Conservation (phyloP, 2,797 vertebrate species). For the Orientallactaga sibirica region DNA sequence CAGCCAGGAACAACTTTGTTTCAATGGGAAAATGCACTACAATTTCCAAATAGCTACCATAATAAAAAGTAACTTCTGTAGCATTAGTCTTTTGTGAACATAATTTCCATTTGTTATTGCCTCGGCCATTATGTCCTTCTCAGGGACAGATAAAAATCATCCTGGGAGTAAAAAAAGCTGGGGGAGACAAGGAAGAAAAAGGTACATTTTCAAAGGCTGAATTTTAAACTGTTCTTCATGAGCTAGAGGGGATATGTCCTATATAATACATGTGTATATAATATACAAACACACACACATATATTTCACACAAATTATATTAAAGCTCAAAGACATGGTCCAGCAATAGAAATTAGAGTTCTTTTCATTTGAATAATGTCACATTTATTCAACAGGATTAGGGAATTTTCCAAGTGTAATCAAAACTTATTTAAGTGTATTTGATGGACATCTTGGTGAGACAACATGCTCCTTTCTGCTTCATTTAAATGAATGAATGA, state of each 20-base stretch:
- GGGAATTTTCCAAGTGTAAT: conserved; percentile 50
- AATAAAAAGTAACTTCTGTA: conserved; percentile 62
- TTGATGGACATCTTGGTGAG: conserved; percentile 47
- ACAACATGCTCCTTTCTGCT: not conserved
- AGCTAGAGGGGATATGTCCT: not conserved
- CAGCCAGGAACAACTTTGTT: conserved; percentile 61
- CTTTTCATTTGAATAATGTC: conserved; percentile 41
- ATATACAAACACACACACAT: not conserved
- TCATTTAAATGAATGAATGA: not conserved
- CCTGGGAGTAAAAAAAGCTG: not conserved
- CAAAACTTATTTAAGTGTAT: conserved; percentile 23
- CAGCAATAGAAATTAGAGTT: conserved; percentile 33
- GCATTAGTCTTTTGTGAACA: conserved; percentile 46
- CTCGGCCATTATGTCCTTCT: conserved; percentile 14
- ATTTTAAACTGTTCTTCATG: conserved; percentile 62
- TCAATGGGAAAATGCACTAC: conserved; percentile 66
- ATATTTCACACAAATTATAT: conserved; percentile 44
- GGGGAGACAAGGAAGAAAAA: not conserved
- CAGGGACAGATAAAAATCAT: conserved; percentile 44
- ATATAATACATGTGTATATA: not conserved
- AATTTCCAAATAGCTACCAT: conserved; percentile 62
- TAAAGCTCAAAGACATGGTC: conserved; percentile 54
- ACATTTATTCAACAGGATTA: conserved; percentile 47
- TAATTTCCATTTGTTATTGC: conserved; percentile 66
- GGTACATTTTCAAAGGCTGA: conserved; percentile 11